Evolutionary conservation across 2,797 vertebrate species (phyloP).

Genomic region (Masticophis lateralis): DNA sequence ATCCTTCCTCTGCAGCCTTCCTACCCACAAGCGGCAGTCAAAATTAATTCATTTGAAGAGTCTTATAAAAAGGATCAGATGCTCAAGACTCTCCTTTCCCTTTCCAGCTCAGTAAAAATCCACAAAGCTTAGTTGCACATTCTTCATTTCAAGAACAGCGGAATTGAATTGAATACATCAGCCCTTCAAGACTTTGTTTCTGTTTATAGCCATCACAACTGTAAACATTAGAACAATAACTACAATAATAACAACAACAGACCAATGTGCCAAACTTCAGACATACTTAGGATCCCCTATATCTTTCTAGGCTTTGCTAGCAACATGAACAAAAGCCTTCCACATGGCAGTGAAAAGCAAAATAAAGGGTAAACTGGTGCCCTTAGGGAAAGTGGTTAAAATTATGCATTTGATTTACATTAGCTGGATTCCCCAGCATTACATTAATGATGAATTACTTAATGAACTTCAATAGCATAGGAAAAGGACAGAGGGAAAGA

Average conservation of each 20-base stretch:
- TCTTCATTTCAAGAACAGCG: neutral
- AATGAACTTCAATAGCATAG: neutral
- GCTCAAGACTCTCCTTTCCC: conserved; percentile 16
- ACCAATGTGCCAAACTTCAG: conserved; percentile 22
- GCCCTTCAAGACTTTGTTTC: conserved; percentile 27
- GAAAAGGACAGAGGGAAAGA: neutral
- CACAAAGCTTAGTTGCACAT: conserved; percentile 6
- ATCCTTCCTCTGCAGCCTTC: conserved; percentile 1
- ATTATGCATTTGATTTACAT: neutral
- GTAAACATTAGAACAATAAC: conserved; percentile 32
- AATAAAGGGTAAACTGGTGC: neutral
- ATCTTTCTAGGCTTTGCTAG: neutral
- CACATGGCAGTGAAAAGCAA: neutral
- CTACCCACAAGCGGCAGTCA: conserved; percentile 30
- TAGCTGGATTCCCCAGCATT: neutral
- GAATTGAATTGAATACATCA: conserved; percentile 42
- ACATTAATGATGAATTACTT: neutral
- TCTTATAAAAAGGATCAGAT: conserved; percentile 15
- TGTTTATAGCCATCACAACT: conserved; percentile 44
- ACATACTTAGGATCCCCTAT: conserved; percentile 14
- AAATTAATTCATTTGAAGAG: neutral
- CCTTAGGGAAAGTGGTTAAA: neutral
- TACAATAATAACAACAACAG: neutral
- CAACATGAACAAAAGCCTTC: neutral
- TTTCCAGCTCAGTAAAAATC: conserved; percentile 31